Base-by-base conservation (phyloP, 2,888 invertebrate species). In the Portevinia maculata region DNA sequence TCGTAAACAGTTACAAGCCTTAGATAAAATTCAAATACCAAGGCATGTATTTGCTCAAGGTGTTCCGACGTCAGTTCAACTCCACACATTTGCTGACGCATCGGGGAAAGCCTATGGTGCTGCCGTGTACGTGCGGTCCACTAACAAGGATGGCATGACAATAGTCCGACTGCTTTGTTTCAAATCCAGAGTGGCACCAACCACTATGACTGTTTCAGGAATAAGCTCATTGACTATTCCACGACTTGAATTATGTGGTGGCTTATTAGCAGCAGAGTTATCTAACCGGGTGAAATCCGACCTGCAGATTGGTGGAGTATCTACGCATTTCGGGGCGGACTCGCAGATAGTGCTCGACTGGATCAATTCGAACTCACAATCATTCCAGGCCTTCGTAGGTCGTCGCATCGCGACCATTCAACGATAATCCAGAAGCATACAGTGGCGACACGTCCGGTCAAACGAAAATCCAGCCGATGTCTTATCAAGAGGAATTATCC, bases 41-140 rank as follows among this genome's bases (percentile, higher is more conserved):
- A 24, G 62, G 9, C 34, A 32, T 44, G 60, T 28, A 4, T 41
- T 59, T 9, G 19, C 41, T n/a, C 39, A 62, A 41, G 2, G 28
- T 15, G 28, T 28, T 5, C 19, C 30, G 3, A 28, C 15, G 32
- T 32, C 44, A 15, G 15, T 17, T 9, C 59, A 84, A 55, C 1
- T 81, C 7, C 65, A 78, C 39, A 60, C 59, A 32, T 84, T n/a
- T n/a, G n/a, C n/a, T n/a, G n/a, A n/a, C n/a, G n/a, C n/a, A n/a
- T n/a, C n/a, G n/a, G n/a, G n/a, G 46, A 41, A 34, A 41, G 79
- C 79, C 13, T 79, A 71, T 60, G 65, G 67, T n/a, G 52, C 46
- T 9, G 55, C 50, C 3, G 24, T 71, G 30, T 71, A 78, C 21
- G 30, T 65, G 8, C 21, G 64, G 41, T 53, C 73, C 21, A 30